These are phyloP conservation scores for Macropus fuliginosus DNA, from an alignment of 2,797 vertebrate species.

Conservation along the genomic window DNA sequence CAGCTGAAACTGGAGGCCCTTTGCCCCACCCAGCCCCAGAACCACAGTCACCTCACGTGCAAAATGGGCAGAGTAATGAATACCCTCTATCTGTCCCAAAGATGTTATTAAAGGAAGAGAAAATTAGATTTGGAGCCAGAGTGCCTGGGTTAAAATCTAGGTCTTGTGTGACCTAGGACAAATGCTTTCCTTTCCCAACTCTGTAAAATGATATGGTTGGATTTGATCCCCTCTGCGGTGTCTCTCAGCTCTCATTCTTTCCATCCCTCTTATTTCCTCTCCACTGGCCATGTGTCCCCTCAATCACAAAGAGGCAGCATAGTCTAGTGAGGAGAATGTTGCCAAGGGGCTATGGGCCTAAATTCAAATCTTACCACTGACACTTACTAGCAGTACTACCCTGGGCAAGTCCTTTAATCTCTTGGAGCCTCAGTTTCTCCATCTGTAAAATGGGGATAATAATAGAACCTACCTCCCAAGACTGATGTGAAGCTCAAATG, in stretches of 20 bases:
- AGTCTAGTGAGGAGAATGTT: neutral
- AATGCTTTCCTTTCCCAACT: neutral
- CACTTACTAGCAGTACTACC: neutral
- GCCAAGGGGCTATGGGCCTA: neutral
- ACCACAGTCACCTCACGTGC: neutral
- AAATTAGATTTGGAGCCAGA: neutral
- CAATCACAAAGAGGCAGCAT: neutral
- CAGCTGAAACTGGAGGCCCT: neutral
- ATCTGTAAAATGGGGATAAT: neutral
- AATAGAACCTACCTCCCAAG: neutral
- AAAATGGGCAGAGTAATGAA: neutral
- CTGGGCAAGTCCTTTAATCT: neutral
- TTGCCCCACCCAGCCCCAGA: neutral
- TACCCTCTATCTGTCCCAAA: neutral
- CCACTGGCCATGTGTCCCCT: neutral
- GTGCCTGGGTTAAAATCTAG: neutral
- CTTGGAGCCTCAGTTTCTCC: neutral
- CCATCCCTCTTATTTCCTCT: neutral
- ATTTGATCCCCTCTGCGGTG: neutral
- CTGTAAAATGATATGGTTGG: neutral
- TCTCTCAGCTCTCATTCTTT: neutral
- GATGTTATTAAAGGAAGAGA: neutral
- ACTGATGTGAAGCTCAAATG: neutral
- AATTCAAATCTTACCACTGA: no score
- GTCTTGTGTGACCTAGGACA: neutral